Evolutionary conservation across 2,888 invertebrate genomes (phyloP), one percentile per base, ranked within the genome.

Genomic region (Torymus aiolomorphi): DNA sequence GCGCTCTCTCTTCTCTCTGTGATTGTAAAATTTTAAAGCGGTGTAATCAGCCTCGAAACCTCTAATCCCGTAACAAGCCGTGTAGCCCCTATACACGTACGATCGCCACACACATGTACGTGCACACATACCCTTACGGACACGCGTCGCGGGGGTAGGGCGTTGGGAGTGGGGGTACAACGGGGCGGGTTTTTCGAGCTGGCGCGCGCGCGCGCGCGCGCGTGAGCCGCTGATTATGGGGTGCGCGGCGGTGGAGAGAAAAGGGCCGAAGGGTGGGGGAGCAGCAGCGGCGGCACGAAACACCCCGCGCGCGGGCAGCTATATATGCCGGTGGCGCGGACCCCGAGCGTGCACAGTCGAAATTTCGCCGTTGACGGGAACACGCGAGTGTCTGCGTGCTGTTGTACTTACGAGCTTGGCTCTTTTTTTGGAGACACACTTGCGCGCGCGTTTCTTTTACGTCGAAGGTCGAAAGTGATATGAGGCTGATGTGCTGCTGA

Each of bases 11-110:
- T 56, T 16, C 31, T 20, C 12, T 49, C 62, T 66, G 72, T 67
- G 74, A 78, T 81, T 77, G 78, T 80, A 78, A 86, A 84, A 83
- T 84, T 83, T 82, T 79, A 82, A 85, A 86, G 85, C 84, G 83
- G 86, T 86, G 86, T 86, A 89, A 89, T 88, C 86, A 84, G 86
- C 86, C 87, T 84, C 87, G 86, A 89, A 89, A 89, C 88, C 88
- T 88, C 88, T 88, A 89, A 89, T 89, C 88, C 88, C 80, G 85
- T 87, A 87, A 88, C 86, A 85, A 86, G 87, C 86, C 85, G 42
- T 42, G 42, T 14, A 49, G 10, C 16, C n/a, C 65, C 12, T 49
- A 16, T 42, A 20, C 10, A 54, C 8, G 3, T 14, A 49, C 20
- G 49, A 8, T 14, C 49, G 8, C 16, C 65, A 16, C 49, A 20